These are phyloP conservation scores for Aricia agestis DNA, from an alignment of 1,140 invertebrate genomes.

Conservation along the genomic window DNA sequence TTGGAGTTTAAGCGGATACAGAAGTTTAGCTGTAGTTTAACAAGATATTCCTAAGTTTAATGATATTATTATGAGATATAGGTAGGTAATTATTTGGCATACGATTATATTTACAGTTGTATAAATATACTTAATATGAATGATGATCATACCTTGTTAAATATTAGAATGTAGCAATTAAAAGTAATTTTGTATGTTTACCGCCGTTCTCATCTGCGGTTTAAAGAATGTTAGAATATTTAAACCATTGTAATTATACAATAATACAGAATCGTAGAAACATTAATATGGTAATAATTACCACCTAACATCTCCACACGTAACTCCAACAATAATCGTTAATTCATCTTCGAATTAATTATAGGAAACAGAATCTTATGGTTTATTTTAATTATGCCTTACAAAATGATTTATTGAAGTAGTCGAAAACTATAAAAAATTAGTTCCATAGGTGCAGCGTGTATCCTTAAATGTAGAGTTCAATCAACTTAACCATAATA, in stretches of 20 bases:
- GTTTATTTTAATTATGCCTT: slow-evolving; percentile 67
- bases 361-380: slow-evolving; percentile 60
- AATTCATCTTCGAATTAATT: slow-evolving; percentile 74
- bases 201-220: not conserved
- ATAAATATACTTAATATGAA: too few species aligned
- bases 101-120: too few species aligned
- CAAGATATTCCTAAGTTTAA: too few species aligned
- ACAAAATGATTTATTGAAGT: slow-evolving; percentile 58
- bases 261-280: slow-evolving; percentile 44
- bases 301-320: slow-evolving; percentile 64
- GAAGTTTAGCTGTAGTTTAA: too few species aligned
- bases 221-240: slow-evolving; percentile 1
- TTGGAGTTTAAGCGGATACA: too few species aligned
- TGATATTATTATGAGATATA: too few species aligned
- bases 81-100: too few species aligned
- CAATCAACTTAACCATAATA: too few species aligned
- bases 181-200: not conserved
- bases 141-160: not conserved
- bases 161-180: not conserved
- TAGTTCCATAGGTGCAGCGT: not conserved
- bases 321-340: slow-evolving; percentile 57
- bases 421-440: slow-evolving; percentile 12
- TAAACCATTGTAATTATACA: slow-evolving; percentile 4
- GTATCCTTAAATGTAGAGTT: not conserved
- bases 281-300: slow-evolving; percentile 66